Base-by-base conservation (phyloP, 2,888 invertebrate genomes). In the Oscheius sp. region DNA sequence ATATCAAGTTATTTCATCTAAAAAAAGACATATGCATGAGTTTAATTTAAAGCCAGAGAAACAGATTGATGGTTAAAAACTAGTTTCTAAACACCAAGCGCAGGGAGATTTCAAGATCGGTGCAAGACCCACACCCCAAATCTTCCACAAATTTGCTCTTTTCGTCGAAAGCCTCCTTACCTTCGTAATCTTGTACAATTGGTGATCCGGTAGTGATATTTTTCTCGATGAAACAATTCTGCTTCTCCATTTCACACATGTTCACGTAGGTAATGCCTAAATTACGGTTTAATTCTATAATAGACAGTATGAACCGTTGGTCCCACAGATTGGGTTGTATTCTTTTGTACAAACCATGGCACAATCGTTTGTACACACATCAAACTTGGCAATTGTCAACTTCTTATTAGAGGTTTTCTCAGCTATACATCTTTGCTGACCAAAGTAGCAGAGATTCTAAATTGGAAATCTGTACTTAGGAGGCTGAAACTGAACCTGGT, bases 361-460 rank as follows among this genome's bases (percentile, higher is more conserved):
- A 68, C 86, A 86, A n/a, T 74, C 73, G 55, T 79, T 76, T 21
- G 68, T 74, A 58, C 86, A 86, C 32, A 80, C 73, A 33, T 78
- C 81, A 66, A 82, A 86, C 32, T 78, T 76, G n/a, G 76, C 73
- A 70, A 87, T 82, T 3, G 82, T 81, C 53, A 87, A 50, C 65
- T 84, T 84, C 21, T 74, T 68, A 2, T 81, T 78, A 32, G 70
- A 70, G 10, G 74, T 78, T 65, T 82, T 65, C 60, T 83, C 84
- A n/a, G 75, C 75, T n/a, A 86, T 73, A 55, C 87, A 87, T 65
- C 85, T 72, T 32, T 82, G 73, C n/a, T 79, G 68, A 33, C 85
- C 84, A 60, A 87, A 87, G 58, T 80, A 79, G 73, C 87, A 87
- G 48, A 87, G 72, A 73, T 87, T 87, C 86, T 86, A 70, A 32